phyloP scores from a whole-genome alignment of 2,113 vertebrate species.

The Macrotis lagotis region DNA sequence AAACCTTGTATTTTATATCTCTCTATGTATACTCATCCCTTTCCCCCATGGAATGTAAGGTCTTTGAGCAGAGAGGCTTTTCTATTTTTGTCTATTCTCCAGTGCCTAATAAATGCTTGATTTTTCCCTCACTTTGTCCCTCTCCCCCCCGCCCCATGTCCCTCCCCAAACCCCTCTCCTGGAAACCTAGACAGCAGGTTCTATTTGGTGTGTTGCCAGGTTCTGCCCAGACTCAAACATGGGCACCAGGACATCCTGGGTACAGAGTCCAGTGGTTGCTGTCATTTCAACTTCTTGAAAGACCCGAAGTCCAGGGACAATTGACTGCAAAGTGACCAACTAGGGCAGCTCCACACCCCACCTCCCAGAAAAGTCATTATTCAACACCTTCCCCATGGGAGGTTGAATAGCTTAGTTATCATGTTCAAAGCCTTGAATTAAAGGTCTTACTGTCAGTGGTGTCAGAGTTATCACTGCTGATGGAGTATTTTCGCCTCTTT shows the following conservation, averaged over 20 bases:
- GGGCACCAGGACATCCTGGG: background rate
- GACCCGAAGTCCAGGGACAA: background rate
- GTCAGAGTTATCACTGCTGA: slow-evolving; percentile 99
- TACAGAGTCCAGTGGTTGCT: background rate
- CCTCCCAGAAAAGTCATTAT: slow-evolving; percentile 58
- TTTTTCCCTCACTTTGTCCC: background rate
- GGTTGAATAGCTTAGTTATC: slow-evolving; percentile 72
- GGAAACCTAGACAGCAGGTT: background rate
- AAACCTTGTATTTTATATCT: background rate
- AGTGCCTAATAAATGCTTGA: background rate
- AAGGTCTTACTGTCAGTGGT: slow-evolving; percentile 96
- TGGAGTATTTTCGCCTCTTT: slow-evolving; percentile 97
- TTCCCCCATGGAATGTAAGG: background rate
- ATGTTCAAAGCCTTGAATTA: slow-evolving; percentile 69
- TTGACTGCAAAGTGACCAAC: background rate
- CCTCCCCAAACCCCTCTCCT: background rate
- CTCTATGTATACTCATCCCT: background rate
- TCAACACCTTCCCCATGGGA: slow-evolving; percentile 71
- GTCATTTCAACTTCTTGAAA: background rate
- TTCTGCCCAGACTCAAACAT: background rate
- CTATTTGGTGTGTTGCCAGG: no score
- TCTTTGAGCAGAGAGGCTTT: background rate
- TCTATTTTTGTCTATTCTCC: background rate
- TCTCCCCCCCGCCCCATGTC: background rate
- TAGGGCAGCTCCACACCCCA: slow-evolving; percentile 20